Evolutionary conservation across 2,113 vertebrate species (phyloP).

Genomic region (Phodopus roborovskii): DNA sequence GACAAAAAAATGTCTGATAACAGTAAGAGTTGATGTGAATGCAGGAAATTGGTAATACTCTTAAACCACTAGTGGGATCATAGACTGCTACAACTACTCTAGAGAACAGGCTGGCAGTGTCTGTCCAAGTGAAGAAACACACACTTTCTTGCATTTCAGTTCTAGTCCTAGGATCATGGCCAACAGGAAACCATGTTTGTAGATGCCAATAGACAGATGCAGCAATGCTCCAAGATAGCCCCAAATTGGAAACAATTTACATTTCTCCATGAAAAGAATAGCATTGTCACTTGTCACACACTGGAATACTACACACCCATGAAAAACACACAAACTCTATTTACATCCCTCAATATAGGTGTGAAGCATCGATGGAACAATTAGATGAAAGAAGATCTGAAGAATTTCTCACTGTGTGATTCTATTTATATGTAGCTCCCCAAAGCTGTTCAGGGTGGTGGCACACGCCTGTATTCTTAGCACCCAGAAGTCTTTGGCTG

Average conservation of each 20-base stretch:
- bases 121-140: background rate
- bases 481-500: background rate
- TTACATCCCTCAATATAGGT: background rate
- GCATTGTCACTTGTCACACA: background rate
- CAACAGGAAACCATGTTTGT: slow-evolving; percentile 24
- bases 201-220: background rate
- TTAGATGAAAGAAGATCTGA: background rate
- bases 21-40: background rate
- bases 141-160: background rate
- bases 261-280: slow-evolving; percentile 33
- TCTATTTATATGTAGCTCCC: background rate
- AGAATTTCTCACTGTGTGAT: background rate
- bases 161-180: background rate
- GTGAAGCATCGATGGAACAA: background rate
- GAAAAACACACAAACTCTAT: background rate
- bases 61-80: background rate
- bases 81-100: background rate
- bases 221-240: slow-evolving; percentile 20
- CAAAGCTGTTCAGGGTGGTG: background rate
- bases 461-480: background rate
- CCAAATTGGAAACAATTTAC: background rate
- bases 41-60: background rate
- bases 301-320: background rate
- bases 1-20: background rate
- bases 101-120: slow-evolving; percentile 16